These are phyloP conservation scores for Amphiprion ocellaris DNA, from an alignment of 2,113 vertebrate genomes.

Conservation along the genomic window DNA sequence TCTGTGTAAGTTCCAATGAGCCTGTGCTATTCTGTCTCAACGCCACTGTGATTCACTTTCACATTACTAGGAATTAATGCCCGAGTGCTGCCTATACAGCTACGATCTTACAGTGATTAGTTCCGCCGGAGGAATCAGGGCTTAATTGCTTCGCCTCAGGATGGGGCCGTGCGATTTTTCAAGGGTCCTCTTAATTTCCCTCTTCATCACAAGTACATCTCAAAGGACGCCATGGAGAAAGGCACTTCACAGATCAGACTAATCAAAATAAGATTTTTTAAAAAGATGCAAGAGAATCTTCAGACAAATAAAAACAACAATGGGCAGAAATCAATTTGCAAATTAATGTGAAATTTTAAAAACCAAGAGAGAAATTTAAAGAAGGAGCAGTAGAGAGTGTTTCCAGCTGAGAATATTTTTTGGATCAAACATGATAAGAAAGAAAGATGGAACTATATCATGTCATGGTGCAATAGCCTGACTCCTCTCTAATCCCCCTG, in stretches of 20 bases:
- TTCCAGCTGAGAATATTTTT: too few relatives aligned
- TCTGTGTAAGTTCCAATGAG: neutral
- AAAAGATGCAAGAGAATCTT: neutral
- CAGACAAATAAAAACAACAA: too few relatives aligned
- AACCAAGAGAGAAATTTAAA: neutral
- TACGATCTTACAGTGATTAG: conserved; percentile 1
- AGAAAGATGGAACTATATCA: neutral
- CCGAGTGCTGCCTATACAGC: neutral
- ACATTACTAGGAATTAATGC: neutral
- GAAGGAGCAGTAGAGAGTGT: neutral
- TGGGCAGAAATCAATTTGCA: too few relatives aligned
- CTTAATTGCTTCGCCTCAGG: conserved; percentile 15
- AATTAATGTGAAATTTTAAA: too few relatives aligned
- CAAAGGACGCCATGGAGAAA: conserved; percentile 9
- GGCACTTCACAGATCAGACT: neutral
- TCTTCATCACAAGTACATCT: neutral
- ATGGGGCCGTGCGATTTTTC: neutral
- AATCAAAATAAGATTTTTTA: neutral
- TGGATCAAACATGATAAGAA: neutral
- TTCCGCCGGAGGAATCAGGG: conserved; percentile 9
- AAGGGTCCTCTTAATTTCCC: conserved; percentile 3
- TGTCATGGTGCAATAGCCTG: too few relatives aligned
- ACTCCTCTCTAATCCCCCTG: too few relatives aligned
- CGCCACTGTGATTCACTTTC: neutral
- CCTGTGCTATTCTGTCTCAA: neutral